These are phyloP conservation scores for Pachypanchax playfairii DNA, from an alignment of 2,113 vertebrate genomes.

Conservation along the genomic window DNA sequence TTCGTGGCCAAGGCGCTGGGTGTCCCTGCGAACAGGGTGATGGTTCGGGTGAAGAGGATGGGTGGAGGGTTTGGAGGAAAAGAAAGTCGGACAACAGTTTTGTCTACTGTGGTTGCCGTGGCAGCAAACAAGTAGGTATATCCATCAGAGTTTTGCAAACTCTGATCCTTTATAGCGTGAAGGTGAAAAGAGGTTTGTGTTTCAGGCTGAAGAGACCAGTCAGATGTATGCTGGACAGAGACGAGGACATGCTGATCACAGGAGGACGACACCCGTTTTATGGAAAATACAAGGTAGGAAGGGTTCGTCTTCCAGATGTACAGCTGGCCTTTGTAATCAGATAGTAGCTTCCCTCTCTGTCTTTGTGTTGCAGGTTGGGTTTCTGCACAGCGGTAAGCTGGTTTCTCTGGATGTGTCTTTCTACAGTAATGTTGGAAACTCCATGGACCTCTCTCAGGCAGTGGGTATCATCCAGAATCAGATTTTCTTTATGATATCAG, in stretches of 20 bases:
- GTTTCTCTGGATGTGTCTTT: constrained; percentile 87
- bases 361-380: constrained; percentile 84
- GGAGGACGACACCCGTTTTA: constrained; percentile 94
- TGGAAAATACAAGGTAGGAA: constrained; percentile 87
- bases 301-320: too few species aligned
- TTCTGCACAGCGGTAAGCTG: constrained; percentile 86
- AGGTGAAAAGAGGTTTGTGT: neutral
- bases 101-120: constrained; percentile 88
- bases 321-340: neutral
- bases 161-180: neutral
- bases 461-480: constrained; percentile 75
- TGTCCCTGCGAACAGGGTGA: constrained; percentile 84
- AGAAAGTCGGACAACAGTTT: constrained; percentile 83
- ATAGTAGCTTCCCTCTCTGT: neutral
- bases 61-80: constrained; percentile 98
- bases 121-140: constrained; percentile 87
- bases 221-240: constrained; percentile 93
- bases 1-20: constrained; percentile 86
- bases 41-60: constrained; percentile 93
- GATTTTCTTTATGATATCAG: too few species aligned
- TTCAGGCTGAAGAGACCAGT: constrained; percentile 85
- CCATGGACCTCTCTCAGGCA: constrained; percentile 85
- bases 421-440: constrained; percentile 90
- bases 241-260: constrained; percentile 94
- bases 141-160: neutral